Base-by-base conservation (phyloP, 2,113 vertebrate species). In the Motacilla tschutschensis region DNA sequence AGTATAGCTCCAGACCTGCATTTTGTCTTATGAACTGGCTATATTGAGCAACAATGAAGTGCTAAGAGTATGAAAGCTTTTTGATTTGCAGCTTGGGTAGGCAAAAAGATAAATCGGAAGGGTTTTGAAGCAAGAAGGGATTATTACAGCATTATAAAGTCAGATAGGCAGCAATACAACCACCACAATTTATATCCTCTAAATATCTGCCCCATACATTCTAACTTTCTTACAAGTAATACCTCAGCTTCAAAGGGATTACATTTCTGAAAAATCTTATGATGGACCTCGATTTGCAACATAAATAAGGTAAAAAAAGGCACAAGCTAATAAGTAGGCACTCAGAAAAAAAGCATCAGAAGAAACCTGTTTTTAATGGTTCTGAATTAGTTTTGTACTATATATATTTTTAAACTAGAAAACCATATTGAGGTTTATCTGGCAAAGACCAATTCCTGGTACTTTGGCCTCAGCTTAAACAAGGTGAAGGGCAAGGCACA, bases 41-140 rank as follows among this genome's bases (percentile, higher is more conserved):
- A 79, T 54, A 88, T 86, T 79, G 80, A 76, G 73, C 63, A 92
- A 63, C 59, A 90, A 51, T 55, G 66, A 93, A 85, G 40, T 73
- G 87, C 60, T 83, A 64, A 88, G 73, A 48, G 36, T 79, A 50
- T 33, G 53, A 88, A 64, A 51, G 33, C 24, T 87, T 73, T 83
- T 87, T 87, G 67, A 58, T 69, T 73, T 88, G 51, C 62, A 76
- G 71, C 70, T 66, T 62, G 48, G 57, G 40, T 62, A 90, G 80
- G 59, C 63, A 83, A 77, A 88, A 84, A 89, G 74, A 92, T 69
- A 93, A 85, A 93, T 29, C 0, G 1, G 26, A 77, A 54, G 10
- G 33, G 48, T 70, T 89, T 82, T 82, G 73, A 91, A 89, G 69
- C 54, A 86, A 85, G 36, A 82, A 88, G 25, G 41, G 38, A 77